Evolutionary conservation across 2,113 vertebrate species (phyloP).

Genomic region (Siphamia tubifer): DNA sequence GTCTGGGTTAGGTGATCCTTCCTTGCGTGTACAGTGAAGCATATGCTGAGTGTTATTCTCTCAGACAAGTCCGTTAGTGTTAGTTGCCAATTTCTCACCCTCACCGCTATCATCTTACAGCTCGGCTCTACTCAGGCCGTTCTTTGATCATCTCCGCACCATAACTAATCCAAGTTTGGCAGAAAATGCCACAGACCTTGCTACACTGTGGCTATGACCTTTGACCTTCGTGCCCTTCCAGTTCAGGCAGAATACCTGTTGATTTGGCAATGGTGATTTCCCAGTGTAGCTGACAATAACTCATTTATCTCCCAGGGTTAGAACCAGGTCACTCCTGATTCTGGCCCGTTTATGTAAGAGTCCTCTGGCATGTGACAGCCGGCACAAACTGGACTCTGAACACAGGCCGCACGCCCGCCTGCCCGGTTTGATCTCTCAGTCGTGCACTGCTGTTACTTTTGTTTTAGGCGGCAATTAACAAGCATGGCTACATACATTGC

Average conservation of each 20-base stretch:
- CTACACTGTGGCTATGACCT: accelerated
- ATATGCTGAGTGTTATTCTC: background rate
- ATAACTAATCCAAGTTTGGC: constrained; percentile 24
- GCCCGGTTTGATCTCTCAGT: constrained; percentile 58
- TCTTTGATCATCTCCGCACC: constrained; percentile 33
- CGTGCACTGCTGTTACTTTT: constrained; percentile 26
- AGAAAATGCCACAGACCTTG: too few species aligned
- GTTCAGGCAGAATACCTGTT: background rate
- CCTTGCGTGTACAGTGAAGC: background rate
- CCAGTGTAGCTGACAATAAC: background rate
- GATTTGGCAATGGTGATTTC: constrained; percentile 3
- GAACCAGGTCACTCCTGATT: constrained; percentile 35
- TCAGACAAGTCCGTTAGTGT: background rate
- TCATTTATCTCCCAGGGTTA: constrained; percentile 1
- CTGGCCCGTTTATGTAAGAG: constrained; percentile 61
- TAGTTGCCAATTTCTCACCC: constrained; percentile 41
- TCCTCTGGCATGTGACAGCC: constrained; percentile 33
- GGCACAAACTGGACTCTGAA: constrained; percentile 11
- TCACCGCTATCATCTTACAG: background rate
- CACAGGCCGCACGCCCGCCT: background rate
- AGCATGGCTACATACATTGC: constrained; percentile 19
- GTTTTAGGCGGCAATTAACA: constrained; percentile 53
- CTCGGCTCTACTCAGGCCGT: background rate
- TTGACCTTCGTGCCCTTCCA: background rate
- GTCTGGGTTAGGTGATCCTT: background rate